Evolutionary conservation across 2,797 vertebrate species (phyloP).

Genomic region (Simalia tracyae): DNA sequence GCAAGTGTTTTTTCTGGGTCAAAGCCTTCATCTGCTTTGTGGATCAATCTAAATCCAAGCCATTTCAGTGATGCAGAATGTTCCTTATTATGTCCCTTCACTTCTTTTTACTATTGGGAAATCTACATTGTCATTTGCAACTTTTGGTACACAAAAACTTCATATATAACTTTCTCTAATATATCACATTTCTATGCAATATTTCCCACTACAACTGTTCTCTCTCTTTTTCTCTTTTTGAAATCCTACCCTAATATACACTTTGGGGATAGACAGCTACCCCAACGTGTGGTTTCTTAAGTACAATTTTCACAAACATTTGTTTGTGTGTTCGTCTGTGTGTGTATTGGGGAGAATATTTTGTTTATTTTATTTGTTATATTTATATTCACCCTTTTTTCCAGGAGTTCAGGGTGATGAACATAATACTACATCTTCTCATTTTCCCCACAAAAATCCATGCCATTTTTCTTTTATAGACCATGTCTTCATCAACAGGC

Average conservation of each 20-base stretch:
- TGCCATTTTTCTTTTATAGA: not conserved
- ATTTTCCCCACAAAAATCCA: not conserved
- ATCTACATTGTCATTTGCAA: not conserved
- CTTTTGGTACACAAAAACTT: not conserved
- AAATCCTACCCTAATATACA: not conserved
- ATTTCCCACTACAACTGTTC: too few relatives aligned
- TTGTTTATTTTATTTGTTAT: not conserved
- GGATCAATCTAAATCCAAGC: not conserved
- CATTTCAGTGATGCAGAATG: not conserved
- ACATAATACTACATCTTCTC: not conserved
- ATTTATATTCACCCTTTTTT: not conserved
- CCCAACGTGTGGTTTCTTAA: not conserved
- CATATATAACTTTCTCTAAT: not conserved
- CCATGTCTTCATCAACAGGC: not conserved
- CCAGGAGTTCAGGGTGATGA: not conserved
- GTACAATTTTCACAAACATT: not conserved
- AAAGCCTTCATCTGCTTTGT: not conserved
- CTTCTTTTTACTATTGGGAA: not conserved
- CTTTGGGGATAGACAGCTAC: not conserved
- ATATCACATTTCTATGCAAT: not conserved
- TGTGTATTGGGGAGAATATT: not conserved
- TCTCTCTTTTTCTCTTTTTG: too few relatives aligned
- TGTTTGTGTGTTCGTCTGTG: not conserved
- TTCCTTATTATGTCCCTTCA: not conserved
- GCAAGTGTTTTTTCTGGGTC: slow-evolving; percentile 12